Evolutionary conservation across 2,113 vertebrate species (phyloP).

Genomic region (Toxostoma redivivum): DNA sequence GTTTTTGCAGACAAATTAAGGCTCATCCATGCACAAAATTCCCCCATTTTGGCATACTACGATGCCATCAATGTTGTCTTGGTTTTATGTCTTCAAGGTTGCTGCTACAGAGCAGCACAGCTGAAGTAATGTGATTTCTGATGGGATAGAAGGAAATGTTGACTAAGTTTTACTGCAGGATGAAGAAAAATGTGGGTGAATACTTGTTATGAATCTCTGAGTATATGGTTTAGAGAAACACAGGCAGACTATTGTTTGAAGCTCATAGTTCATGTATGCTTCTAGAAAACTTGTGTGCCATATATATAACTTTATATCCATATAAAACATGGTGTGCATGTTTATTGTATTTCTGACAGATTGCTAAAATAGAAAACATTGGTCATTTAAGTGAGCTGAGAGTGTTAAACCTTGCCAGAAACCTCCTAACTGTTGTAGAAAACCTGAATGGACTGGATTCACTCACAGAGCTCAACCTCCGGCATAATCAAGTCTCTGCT

Average conservation of each 20-base stretch:
- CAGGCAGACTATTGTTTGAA: background rate
- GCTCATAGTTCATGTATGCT: background rate
- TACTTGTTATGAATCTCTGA: background rate
- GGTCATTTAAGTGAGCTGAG: slow-evolving; percentile 82
- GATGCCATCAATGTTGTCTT: background rate
- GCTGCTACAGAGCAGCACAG: background rate
- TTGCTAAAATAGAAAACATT: slow-evolving; percentile 86
- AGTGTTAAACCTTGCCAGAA: slow-evolving; percentile 91
- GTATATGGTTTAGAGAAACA: background rate
- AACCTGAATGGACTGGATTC: slow-evolving; percentile 85
- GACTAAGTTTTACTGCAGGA: background rate
- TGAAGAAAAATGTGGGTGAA: background rate
- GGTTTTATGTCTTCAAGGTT: background rate
- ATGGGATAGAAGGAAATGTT: background rate
- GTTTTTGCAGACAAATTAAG: background rate
- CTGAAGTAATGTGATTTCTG: background rate
- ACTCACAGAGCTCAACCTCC: slow-evolving; percentile 89
- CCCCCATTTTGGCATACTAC: background rate
- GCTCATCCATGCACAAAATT: background rate
- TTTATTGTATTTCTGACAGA: slow-evolving; percentile 70
- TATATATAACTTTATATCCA: background rate
- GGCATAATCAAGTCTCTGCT: slow-evolving; percentile 83
- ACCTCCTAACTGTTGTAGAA: slow-evolving; percentile 82
- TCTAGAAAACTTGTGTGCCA: fast-evolving
- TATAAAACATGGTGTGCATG: background rate